These are phyloP conservation scores for Oncorhynchus mykiss DNA, from an alignment of 2,113 vertebrate genomes.

Conservation along the genomic window DNA sequence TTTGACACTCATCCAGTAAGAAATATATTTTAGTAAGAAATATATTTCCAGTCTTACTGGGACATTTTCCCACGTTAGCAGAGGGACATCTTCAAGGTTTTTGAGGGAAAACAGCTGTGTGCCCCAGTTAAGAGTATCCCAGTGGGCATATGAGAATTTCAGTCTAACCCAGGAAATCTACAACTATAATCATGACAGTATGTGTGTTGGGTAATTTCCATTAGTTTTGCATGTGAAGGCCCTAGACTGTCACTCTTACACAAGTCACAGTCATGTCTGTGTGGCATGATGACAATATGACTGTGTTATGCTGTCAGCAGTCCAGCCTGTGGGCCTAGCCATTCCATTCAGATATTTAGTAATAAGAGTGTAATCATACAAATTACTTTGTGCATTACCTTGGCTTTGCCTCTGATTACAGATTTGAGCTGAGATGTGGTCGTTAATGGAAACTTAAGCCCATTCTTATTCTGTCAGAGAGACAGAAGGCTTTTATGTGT, in stretches of 20 bases:
- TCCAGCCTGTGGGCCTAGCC: background rate
- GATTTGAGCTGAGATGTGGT: conserved; percentile 34
- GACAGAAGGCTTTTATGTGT: conserved; percentile 46
- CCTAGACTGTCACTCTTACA: background rate
- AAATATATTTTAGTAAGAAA: background rate
- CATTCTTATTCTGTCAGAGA: conserved; percentile 43
- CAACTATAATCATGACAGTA: conserved; percentile 7
- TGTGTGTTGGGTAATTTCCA: conserved; percentile 4
- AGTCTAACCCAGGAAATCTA: background rate
- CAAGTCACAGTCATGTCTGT: background rate
- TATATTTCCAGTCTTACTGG: background rate
- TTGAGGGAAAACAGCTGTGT: conserved; percentile 15
- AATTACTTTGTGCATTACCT: conserved; percentile 43
- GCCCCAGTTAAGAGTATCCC: background rate
- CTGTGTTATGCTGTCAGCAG: background rate
- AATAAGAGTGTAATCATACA: conserved; percentile 39
- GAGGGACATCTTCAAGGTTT: background rate
- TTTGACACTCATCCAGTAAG: background rate
- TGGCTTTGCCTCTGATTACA: conserved; percentile 57
- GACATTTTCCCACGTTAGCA: background rate
- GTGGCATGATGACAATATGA: background rate
- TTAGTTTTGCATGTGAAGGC: conserved; percentile 2
- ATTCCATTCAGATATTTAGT: conserved; percentile 14
- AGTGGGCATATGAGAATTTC: background rate
- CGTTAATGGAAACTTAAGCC: conserved; percentile 55